Evolutionary conservation across 2,113 vertebrate genomes (phyloP), one percentile per base, ranked within the genome.

Genomic region (Seriola dumerili): DNA sequence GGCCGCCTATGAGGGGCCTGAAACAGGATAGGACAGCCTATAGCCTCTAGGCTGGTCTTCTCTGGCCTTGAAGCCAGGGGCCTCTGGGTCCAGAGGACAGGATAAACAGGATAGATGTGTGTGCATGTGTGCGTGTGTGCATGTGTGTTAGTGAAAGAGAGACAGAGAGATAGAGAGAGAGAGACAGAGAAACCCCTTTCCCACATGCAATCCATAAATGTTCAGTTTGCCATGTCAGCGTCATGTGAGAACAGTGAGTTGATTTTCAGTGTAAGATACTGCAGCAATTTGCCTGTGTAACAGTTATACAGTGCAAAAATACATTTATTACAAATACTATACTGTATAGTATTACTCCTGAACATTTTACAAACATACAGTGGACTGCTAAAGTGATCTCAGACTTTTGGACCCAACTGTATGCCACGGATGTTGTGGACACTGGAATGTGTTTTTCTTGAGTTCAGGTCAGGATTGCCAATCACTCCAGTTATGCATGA

Each of bases 1-100:
- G 91, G 88, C 85, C 88, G 85, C 83, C 91, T 90, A 79, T 64
- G 92, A 90, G 89, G 84, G 86, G 89, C 81, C 89, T 92, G 91
- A 93, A 94, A 94, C 92, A 88, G 90, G 92, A 94, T 82, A 92
- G 93, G 91, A 91, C 86, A 88, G 90, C 78, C 84, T 80, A 69
- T 89, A 88, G 85, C 83, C 89, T 87, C 86, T 81, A 73, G 59
- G 54, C 89, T 88, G 89, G 85, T 88, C 91, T 78, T 93, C 90
- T 46, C 73, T 92, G 92, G 92, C 92, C 92, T 93, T 92, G 93
- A 93, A 93, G 87, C 80, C 81, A 62, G 89, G 90, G 92, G 87
- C 91, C 90, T 91, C 87, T 16, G 87, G 76, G 77, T 87, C 80
- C 87, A 88, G 54, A 88, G 89, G 83, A 88, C 90, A 88, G 88